Base-by-base conservation (phyloP, 2,797 vertebrate species). In the Myoxocephalus aenaeus region DNA sequence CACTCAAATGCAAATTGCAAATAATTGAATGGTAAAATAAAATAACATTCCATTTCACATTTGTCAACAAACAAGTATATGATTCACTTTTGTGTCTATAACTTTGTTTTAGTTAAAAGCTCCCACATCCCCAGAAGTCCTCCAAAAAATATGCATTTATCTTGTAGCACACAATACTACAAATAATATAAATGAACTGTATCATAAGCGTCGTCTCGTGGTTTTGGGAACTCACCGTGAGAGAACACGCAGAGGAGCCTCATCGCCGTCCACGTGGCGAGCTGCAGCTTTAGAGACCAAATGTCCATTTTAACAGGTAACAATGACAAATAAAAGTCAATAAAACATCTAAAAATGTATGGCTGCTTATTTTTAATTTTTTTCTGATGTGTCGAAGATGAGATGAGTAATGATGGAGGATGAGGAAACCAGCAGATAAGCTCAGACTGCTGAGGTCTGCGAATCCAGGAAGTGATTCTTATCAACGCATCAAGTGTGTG, bases 181-280 rank as follows among this genome's bases (percentile, higher is more conserved):
- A 34, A 34, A 34, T 34, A 34, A 34, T 34, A 34, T 34, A 20
- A n/a, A 46, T 42, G 40, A 42, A 42, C 13, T 42, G 18, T 20
- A 20, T 53, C 22, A 12, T 12, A 51, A 51, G n/a, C 1, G 10
- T 53, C 12, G 22, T 54, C 51, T 54, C 50, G n/a, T 53, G 32
- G 10, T 59, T 32, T 50, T 8, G 5, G 5, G 0, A 10, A 71
- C 89, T 89, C 73, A 89, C 89, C 81, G 1, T 36, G 7, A 36
- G 69, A 68, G 14, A 46, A 51, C 17, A 64, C 76, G 25, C n/a
- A 14, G 36, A 79, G 46, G 40, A 42, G 4, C 40, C 46, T 66
- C 32, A 66, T 12, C 57, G 65, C 10, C 0, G 53, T 61, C 61
- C 77, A 75, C 53, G 22, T 2, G 10, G 53, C 58, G 1, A 65